Conservation (phyloP, 2,113 vertebrate species). For the Morone chrysops region DNA sequence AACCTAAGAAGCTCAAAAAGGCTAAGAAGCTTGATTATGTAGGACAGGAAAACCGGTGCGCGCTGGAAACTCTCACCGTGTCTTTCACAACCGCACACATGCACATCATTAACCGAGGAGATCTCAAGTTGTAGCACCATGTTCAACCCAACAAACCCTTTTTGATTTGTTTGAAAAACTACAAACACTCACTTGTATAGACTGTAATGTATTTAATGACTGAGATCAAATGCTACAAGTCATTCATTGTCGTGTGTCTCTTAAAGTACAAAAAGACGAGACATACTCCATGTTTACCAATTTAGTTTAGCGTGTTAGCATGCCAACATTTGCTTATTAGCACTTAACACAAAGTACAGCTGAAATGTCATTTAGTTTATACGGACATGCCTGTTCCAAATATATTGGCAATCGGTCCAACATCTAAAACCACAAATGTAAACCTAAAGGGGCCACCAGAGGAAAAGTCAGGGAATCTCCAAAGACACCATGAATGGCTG, state of each 20-base stretch:
- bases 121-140: background rate
- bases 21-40: slow-evolving; percentile 42
- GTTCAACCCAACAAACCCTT: background rate
- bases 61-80: slow-evolving; percentile 9
- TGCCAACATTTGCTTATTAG: background rate
- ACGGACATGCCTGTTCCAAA: no score
- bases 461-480: background rate
- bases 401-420: no score
- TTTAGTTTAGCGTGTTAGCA: background rate
- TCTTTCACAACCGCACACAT: slow-evolving; percentile 34
- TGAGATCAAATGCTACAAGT: no score
- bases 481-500: background rate
- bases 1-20: slow-evolving; percentile 45
- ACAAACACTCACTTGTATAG: no score
- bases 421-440: no score
- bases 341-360: background rate
- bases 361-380: background rate
- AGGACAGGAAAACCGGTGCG: slow-evolving; percentile 8
- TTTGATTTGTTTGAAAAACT: background rate
- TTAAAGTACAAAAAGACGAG: no score
- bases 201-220: no score
- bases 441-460: no score
- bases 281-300: background rate
- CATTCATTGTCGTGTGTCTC: no score
- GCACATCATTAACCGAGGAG: slow-evolving; percentile 30